Conservation (phyloP, 2,888 invertebrate species). For the Neoaliturus tenellus region DNA sequence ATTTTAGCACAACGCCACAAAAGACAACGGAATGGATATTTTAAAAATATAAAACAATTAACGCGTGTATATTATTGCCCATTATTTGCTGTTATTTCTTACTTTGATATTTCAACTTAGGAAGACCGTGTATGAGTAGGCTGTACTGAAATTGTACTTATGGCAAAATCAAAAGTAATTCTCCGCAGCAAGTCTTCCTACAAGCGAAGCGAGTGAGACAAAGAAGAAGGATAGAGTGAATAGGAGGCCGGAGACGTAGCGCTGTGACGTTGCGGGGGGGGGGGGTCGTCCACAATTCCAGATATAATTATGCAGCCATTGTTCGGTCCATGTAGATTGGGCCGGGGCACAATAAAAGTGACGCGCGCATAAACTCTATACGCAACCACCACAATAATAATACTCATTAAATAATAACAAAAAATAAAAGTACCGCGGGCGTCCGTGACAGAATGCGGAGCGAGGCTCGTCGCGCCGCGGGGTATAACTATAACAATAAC, state of each 20-base stretch:
- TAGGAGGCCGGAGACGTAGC: constrained; percentile 46
- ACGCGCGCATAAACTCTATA: constrained; percentile 15
- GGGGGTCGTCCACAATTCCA: constrained; percentile 57
- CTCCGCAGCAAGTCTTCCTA: too few relatives aligned
- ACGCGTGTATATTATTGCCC: too few relatives aligned
- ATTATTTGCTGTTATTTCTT: too few relatives aligned
- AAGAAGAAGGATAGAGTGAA: constrained; percentile 31
- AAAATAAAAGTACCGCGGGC: constrained; percentile 47
- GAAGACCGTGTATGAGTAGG: too few relatives aligned
- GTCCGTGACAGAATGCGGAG: constrained; percentile 60
- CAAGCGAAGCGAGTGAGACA: background rate
- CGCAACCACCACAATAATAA: constrained; percentile 56
- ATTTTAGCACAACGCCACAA: too few relatives aligned
- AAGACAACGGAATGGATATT: too few relatives aligned
- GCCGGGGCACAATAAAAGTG: constrained; percentile 54
- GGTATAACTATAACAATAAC: constrained; percentile 65
- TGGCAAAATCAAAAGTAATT: too few relatives aligned
- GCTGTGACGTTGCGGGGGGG: constrained; percentile 48
- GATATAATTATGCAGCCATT: constrained; percentile 49
- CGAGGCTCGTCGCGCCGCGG: constrained; percentile 54
- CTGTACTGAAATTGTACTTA: too few relatives aligned
- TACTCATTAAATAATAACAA: constrained; percentile 56
- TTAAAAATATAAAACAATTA: too few relatives aligned
- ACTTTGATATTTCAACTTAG: too few relatives aligned
- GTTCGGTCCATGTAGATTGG: constrained; percentile 49